Evolutionary conservation across 2,113 vertebrate genomes (phyloP), one percentile per base, ranked within the genome.

Genomic region (Ailuropoda melanoleuca): DNA sequence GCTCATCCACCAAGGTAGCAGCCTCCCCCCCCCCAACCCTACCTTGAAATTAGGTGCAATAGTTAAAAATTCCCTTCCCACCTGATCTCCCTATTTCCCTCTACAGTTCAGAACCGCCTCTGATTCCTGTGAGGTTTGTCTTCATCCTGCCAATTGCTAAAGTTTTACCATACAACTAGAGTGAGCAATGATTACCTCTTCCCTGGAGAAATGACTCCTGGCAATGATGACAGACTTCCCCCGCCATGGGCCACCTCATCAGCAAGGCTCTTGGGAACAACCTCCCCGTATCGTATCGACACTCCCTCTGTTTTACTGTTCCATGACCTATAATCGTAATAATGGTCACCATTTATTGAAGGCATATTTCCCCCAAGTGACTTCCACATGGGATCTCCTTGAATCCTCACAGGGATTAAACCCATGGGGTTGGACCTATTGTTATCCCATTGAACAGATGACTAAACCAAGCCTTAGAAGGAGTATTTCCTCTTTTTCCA

Each of bases 21-120:
- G 19, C 10, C 66, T 60, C 17, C 26, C 15, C 0, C 7, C 43
- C 13, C 1, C 72, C 12, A 3, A 0, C 68, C 10, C 68, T 1
- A 6, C 0, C 1, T 31, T 21, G 56, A 85, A 85, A 75, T 50
- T 11, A 53, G n/a, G 81, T 48, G 3, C 24, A 75, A 48, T 93
- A 17, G 64, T 75, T 62, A 31, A 62, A 75, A 50, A 50, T 62
- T 23, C 34, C 43, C 8, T 75, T 39, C 81, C 50, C 43, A 53
- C 56, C 81, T 62, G 43, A 53, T 53, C 70, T 75, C 8, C 26
- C 56, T 7, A 8, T 23, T 64, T 50, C 14, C 46, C 68, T 64
- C 50, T 24, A 39, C 24, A 39, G 14, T 15, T 75, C 81, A 53
- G 70, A 75, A 50, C 23, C 31, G 31, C 43, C 50, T 43, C 68